Conservation (phyloP, 2,797 vertebrate genomes). For the Microtus agrestis region DNA sequence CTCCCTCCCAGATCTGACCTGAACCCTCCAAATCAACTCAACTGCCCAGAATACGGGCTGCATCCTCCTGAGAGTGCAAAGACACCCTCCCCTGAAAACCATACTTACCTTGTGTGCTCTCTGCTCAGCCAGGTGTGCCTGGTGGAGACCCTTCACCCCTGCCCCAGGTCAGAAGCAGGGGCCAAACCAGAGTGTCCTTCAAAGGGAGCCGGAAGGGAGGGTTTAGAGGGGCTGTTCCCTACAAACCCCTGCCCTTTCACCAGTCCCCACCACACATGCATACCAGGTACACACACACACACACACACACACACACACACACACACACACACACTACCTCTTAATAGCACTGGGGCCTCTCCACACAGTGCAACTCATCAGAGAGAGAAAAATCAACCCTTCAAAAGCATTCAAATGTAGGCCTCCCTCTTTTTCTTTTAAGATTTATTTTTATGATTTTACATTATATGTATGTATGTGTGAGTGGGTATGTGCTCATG, state of each 20-base stretch:
- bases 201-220: not conserved
- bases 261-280: not conserved
- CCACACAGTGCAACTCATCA: fast-evolving
- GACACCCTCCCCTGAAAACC: not conserved
- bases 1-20: not conserved
- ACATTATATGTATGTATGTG: not conserved
- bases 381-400: not conserved
- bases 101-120: not conserved
- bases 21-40: not conserved
- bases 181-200: not conserved
- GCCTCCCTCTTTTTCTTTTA: not conserved
- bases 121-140: fast-evolving
- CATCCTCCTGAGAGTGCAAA: not conserved
- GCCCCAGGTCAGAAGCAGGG: not conserved
- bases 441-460: not conserved
- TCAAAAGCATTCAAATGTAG: not conserved
- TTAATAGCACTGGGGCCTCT: not conserved
- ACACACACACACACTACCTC: not conserved
- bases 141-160: fast-evolving
- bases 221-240: not conserved
- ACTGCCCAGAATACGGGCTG: not conserved
- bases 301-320: too few relatives aligned
- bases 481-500: not conserved
- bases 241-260: not conserved
- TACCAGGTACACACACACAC: not conserved